Evolutionary conservation across 1,140 invertebrate species (phyloP), one percentile per base, ranked within the genome.

Genomic region (Colletes gigas): DNA sequence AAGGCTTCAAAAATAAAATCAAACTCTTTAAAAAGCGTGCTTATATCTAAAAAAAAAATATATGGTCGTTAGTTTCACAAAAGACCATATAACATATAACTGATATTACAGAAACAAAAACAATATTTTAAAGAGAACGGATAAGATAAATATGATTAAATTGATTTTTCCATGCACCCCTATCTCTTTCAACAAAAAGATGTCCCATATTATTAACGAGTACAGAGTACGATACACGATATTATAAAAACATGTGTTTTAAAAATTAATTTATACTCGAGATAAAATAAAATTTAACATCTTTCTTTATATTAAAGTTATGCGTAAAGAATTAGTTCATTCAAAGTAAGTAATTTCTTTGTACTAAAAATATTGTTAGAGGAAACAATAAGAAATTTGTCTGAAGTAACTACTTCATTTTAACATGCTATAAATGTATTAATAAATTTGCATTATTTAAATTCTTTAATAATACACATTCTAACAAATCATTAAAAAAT

Each of bases 11-110:
- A 85, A 85, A 76, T 62, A 71, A 76, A 85, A 78, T 66, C 60
- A 50, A 83, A 84, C 39, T 59, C 39, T 39, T 78, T 77, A 41
- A 30, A 75, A 80, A 87, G 84, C 84, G 83, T 89, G 86, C 86
- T 86, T 81, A 62, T 71, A 73, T 66, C 62, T 83, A 69, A 39
- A 79, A 47, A 30, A 30, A 30, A 60, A 82, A 69, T 75, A 74
- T 79, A 79, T 70, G 66, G 17, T 68, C 47, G 54, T 54, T 19
- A 54, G 55, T 41, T 62, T 57, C 39, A 17, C 52, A 54, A 55
- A 47, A 19, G 30, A 47, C 14, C 12, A 14, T 59, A 19, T 50
- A 12, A 55, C 65, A 50, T 14, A 41, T 67, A 81, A 75, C 47
- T 15, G 39, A 14, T 75, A 72, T 47, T 69, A 69, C 14, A 72